Percentiles rank a stretch among this genome's conserved stretches.
These are phyloP conservation scores for Saccostrea cuccullata DNA, from an alignment of 1,140 invertebrate genomes.

Conservation along the genomic window DNA sequence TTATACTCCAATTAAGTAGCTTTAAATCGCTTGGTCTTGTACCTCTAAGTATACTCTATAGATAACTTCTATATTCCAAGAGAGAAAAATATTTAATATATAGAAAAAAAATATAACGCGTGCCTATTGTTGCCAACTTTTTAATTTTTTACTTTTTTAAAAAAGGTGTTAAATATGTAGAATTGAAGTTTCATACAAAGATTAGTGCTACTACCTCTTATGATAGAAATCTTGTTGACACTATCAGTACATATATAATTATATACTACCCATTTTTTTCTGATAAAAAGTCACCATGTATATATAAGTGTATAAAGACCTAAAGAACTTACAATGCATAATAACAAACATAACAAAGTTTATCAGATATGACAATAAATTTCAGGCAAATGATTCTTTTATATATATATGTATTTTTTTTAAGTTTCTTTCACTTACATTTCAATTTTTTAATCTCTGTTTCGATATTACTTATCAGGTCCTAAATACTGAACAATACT, in stretches of 20 bases:
- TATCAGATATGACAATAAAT: neutral
- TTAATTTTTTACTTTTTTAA: neutral
- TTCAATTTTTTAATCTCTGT: neutral
- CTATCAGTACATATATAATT: neutral
- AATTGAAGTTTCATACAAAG: neutral
- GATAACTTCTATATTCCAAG: neutral
- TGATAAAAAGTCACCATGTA: constrained; percentile 15
- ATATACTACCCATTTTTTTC: neutral
- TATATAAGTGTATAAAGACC: constrained; percentile 2
- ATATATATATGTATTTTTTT: neutral
- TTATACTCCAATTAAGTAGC: neutral
- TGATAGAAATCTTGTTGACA: neutral
- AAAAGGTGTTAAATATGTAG: neutral
- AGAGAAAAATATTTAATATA: constrained; percentile 14
- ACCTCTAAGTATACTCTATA: neutral
- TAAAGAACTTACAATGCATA: constrained; percentile 27
- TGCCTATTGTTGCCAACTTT: constrained; percentile 29
- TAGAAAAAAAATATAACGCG: neutral
- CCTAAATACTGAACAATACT: constrained; percentile 3
- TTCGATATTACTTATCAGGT: neutral
- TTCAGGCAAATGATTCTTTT: neutral
- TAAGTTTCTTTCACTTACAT: neutral
- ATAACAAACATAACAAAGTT: neutral
- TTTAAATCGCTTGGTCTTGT: neutral
- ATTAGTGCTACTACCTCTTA: constrained; percentile 18